Evolutionary conservation across 2,888 invertebrate species (phyloP).

Genomic region (Dicycla oo): DNA sequence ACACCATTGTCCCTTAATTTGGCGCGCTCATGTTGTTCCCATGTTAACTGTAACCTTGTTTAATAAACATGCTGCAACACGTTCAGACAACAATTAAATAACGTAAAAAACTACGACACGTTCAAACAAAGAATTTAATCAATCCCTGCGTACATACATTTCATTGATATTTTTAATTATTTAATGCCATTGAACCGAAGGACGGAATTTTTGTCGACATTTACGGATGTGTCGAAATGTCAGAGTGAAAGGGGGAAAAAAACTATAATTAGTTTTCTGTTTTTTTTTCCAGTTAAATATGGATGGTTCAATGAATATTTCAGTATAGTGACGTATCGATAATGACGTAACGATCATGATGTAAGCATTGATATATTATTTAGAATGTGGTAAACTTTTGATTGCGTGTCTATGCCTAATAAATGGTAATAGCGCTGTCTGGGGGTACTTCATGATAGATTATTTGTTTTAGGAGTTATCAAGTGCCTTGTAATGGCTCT

Average conservation of each 20-base stretch:
- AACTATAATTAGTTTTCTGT: conserved; percentile 19
- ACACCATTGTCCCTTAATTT: conserved; percentile 24
- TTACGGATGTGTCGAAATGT: conserved; percentile 50
- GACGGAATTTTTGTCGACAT: conserved; percentile 32
- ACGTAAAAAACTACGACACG: conserved; percentile 56
- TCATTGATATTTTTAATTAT: conserved; percentile 59
- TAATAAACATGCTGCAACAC: conserved; percentile 60
- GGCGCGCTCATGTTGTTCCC: conserved; percentile 22
- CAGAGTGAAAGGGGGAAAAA: conserved; percentile 19
- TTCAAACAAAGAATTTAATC: conserved; percentile 62
- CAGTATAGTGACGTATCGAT: not conserved
- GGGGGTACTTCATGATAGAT: conserved; percentile 16
- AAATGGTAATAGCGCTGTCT: conserved; percentile 20
- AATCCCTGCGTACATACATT: conserved; percentile 28
- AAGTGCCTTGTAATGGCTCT: conserved; percentile 29
- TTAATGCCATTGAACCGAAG: conserved; percentile 33
- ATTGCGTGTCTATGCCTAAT: conserved; percentile 16
- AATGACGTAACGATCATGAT: conserved; percentile 11
- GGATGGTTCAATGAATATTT: conserved; percentile 33
- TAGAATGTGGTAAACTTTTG: conserved; percentile 10
- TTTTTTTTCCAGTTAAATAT: conserved; percentile 29
- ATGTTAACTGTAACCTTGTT: conserved; percentile 41
- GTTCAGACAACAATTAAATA: conserved; percentile 54
- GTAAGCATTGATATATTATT: conserved; percentile 7
- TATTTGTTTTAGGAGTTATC: conserved; percentile 47